Conservation (phyloP, 2,797 vertebrate species). For the Enteromius afrohamiltoni region DNA sequence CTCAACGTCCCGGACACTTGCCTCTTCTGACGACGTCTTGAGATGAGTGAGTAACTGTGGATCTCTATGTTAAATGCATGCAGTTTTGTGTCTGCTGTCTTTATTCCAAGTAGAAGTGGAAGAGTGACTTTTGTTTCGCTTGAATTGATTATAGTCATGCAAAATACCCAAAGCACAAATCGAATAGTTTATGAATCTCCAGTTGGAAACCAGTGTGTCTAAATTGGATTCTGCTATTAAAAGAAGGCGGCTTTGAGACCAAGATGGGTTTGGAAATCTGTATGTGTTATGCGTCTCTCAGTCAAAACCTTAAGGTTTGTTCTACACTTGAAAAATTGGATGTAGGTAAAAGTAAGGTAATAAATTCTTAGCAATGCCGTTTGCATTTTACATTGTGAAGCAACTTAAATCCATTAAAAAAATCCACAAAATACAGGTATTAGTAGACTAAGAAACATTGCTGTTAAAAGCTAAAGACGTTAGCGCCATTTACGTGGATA, state of each 20-base stretch:
- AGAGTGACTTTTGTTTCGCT: not conserved
- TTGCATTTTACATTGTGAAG: not conserved
- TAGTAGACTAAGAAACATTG: not conserved
- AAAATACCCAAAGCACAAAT: not conserved
- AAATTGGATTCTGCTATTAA: not conserved
- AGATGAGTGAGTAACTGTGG: conserved; percentile 27
- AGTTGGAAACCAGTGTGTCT: not conserved
- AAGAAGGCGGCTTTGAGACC: not conserved
- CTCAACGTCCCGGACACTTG: not conserved
- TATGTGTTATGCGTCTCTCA: not conserved
- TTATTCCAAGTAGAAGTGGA: not conserved
- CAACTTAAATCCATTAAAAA: not conserved
- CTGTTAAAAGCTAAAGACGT: not conserved
- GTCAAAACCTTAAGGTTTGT: not conserved
- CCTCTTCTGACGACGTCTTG: not conserved
- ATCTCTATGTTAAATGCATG: not conserved
- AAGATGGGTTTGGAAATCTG: not conserved
- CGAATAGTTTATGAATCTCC: not conserved
- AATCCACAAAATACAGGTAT: not conserved
- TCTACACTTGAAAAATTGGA: not conserved
- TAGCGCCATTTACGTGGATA: not conserved
- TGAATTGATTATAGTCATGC: not conserved
- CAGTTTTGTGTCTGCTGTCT: not conserved
- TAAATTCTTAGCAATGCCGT: not conserved
- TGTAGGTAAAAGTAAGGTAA: not conserved